These are phyloP conservation scores for Dermolepida albohirtum DNA, from an alignment of 2,888 invertebrate species.

Conservation along the genomic window DNA sequence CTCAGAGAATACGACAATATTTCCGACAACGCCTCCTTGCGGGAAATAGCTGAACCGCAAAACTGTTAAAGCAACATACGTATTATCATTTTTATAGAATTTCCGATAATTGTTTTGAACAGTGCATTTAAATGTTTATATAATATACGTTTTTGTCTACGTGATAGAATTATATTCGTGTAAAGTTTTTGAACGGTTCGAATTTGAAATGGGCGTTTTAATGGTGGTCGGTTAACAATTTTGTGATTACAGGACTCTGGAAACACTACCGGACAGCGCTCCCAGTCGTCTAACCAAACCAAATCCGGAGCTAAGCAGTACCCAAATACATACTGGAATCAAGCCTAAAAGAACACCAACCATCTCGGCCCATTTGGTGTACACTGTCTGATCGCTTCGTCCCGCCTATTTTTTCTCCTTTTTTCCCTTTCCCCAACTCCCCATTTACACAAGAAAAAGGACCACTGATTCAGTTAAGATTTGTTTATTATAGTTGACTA, in stretches of 20 bases:
- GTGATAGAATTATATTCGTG: slow-evolving; percentile 11
- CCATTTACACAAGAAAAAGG: slow-evolving; percentile 23
- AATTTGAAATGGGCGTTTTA: neutral
- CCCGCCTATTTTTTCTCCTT: neutral
- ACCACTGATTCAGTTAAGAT: slow-evolving; percentile 49
- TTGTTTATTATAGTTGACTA: slow-evolving; percentile 47
- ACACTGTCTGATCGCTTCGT: slow-evolving; percentile 43
- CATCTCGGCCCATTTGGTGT: slow-evolving; percentile 23
- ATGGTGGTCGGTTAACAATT: slow-evolving; percentile 3
- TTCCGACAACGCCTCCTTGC: no score
- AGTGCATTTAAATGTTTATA: no score
- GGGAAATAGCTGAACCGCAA: no score
- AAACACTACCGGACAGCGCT: slow-evolving; percentile 67
- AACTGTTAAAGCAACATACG: no score
- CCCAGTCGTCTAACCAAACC: slow-evolving; percentile 69
- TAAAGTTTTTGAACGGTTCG: neutral
- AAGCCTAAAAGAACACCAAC: slow-evolving; percentile 66
- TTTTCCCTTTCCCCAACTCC: slow-evolving; percentile 19
- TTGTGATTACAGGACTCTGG: slow-evolving; percentile 69
- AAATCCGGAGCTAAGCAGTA: slow-evolving; percentile 73
- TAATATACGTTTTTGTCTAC: slow-evolving; percentile 16
- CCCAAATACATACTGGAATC: slow-evolving; percentile 74
- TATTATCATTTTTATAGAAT: no score
- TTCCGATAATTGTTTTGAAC: no score
- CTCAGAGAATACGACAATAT: no score